phyloP scores from a whole-genome alignment of 2,888 invertebrate species.

The Nomada fabriciana region DNA sequence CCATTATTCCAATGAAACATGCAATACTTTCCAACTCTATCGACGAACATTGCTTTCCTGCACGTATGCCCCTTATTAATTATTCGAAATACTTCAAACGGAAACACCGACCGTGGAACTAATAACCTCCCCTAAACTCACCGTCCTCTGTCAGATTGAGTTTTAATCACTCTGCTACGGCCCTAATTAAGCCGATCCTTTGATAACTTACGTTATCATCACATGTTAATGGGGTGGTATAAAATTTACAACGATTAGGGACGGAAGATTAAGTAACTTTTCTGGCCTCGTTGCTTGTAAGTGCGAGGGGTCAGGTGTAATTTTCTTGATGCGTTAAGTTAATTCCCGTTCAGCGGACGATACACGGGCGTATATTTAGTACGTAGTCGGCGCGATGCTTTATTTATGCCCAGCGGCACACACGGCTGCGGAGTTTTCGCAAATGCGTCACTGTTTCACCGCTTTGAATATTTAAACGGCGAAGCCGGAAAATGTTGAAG shows the following conservation, averaged over 20 bases:
- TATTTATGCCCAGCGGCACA: slow-evolving; percentile 2
- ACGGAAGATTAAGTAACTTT: neutral
- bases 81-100: too few relatives aligned
- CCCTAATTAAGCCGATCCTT: neutral
- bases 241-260: neutral
- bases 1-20: too few relatives aligned
- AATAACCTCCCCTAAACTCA: neutral
- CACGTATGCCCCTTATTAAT: too few relatives aligned
- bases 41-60: too few relatives aligned
- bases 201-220: too few relatives aligned
- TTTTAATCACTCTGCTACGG: neutral
- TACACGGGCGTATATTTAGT: neutral
- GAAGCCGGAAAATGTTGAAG: neutral
- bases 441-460: neutral
- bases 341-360: neutral
- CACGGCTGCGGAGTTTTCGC: slow-evolving; percentile 1
- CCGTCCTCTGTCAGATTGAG: neutral
- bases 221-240: too few relatives aligned
- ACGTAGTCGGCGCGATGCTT: neutral
- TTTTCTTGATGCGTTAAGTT: neutral
- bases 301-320: neutral
- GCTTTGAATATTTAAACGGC: slow-evolving; percentile 16
- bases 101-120: too few relatives aligned
- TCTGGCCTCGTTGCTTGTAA: neutral
- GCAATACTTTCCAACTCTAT: too few relatives aligned